Evolutionary conservation across 2,113 vertebrate genomes (phyloP).

Genomic region (Rhinogobius similis): DNA sequence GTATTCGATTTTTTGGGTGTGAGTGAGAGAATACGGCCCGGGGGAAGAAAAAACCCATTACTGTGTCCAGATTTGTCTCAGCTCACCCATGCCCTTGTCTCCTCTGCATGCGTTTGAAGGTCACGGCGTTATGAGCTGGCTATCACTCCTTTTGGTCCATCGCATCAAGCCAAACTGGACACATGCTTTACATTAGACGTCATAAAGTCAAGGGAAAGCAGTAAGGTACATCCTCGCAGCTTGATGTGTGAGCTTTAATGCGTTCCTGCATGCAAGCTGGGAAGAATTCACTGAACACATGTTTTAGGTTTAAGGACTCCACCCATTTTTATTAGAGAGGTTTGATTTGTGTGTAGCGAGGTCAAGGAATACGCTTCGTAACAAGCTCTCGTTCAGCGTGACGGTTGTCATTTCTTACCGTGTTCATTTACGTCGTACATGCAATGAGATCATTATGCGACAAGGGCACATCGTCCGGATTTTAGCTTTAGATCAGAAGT

Average conservation of each 20-base stretch:
- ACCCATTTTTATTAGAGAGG: conserved; percentile 22
- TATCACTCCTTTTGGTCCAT: conserved; percentile 41
- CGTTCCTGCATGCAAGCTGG: conserved; percentile 14
- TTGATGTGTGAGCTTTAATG: conserved; percentile 12
- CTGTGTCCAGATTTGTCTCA: background rate
- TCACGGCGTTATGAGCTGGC: conserved; percentile 29
- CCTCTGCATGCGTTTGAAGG: no score
- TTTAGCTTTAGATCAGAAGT: no score
- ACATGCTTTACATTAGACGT: conserved; percentile 66
- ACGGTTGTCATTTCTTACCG: background rate
- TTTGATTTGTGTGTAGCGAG: background rate
- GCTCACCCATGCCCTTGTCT: conserved; percentile 29
- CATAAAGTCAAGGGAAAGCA: conserved; percentile 50
- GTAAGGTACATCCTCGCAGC: conserved; percentile 40
- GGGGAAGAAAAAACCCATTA: conserved; percentile 1
- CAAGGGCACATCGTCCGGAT: no score
- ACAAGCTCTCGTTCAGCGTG: background rate
- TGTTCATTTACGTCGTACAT: no score
- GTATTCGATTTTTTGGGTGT: background rate
- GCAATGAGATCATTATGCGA: no score
- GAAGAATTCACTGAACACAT: conserved; percentile 44
- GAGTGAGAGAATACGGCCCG: background rate
- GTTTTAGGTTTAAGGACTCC: conserved; percentile 38
- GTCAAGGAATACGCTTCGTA: background rate
- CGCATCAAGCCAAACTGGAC: conserved; percentile 31